A percentile compares a stretch with the other conserved stretches of the same genome.
Evolutionary conservation across 2,888 invertebrate genomes (phyloP).

Genomic region (Sarcophaga carnaria): DNA sequence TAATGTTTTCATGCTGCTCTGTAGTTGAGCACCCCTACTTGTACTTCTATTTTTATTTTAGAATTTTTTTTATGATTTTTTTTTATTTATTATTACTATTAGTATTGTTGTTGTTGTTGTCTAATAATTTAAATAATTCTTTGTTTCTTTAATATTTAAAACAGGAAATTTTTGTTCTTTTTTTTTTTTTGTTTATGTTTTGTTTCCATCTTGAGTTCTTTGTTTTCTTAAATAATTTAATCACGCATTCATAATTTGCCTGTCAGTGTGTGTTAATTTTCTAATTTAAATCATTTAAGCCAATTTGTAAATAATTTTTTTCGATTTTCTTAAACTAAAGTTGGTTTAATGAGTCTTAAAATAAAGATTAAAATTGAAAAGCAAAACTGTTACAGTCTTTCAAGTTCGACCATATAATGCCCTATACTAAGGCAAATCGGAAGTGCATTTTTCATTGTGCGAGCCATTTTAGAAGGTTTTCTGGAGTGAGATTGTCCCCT

Average conservation of each 20-base stretch:
- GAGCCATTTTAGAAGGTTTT: too few species aligned
- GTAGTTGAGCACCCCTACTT: slow-evolving; percentile 24
- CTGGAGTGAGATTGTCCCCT: too few species aligned
- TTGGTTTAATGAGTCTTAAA: too few species aligned
- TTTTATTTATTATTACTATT: background rate
- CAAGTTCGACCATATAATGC: too few species aligned
- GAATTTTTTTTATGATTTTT: background rate
- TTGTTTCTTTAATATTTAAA: background rate
- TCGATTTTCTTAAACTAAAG: background rate
- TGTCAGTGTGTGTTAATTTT: background rate
- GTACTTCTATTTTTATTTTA: slow-evolving; percentile 1
- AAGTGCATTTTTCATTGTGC: too few species aligned
- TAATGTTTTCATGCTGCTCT: slow-evolving; percentile 22
- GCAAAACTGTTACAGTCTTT: too few species aligned
- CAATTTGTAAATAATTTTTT: background rate
- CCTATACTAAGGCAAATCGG: too few species aligned
- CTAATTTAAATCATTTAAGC: background rate
- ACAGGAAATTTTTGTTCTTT: background rate
- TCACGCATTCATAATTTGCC: background rate
- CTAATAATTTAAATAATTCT: background rate
- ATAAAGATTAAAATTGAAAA: too few species aligned
- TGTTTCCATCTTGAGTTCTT: background rate
- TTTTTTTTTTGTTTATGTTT: background rate
- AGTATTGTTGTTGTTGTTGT: background rate
- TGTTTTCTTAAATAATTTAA: background rate